Evolutionary conservation across 1,140 invertebrate species (phyloP).

Genomic region (Frieseomelitta varia): DNA sequence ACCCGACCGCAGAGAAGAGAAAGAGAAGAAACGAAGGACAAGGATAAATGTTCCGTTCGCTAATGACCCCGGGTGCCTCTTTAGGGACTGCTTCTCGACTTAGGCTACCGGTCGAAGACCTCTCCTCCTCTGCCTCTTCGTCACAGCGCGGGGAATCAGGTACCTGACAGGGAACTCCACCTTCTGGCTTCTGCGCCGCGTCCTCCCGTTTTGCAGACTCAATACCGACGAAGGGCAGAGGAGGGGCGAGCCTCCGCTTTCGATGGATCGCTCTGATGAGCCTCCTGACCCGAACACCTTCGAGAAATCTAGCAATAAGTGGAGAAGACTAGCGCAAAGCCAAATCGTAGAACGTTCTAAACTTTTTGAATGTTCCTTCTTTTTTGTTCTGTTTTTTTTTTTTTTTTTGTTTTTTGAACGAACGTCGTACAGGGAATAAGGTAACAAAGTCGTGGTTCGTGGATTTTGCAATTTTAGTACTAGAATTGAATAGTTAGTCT

Average conservation of each 20-base stretch:
- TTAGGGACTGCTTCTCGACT: conserved; percentile 68
- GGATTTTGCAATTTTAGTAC: no score
- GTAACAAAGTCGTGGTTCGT: no score
- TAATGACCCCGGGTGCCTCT: conserved; percentile 74
- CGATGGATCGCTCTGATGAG: background rate
- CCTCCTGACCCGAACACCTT: background rate
- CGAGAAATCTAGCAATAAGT: background rate
- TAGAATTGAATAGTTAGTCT: no score
- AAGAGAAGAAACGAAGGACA: conserved; percentile 68
- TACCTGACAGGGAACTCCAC: conserved; percentile 66
- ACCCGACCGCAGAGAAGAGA: conserved; percentile 63
- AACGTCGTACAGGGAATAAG: background rate
- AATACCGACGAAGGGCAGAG: conserved; percentile 5
- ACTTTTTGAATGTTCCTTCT: no score
- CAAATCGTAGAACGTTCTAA: background rate
- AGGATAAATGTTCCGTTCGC: conserved; percentile 77
- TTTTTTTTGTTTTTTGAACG: background rate
- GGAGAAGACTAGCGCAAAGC: background rate
- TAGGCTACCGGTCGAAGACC: conserved; percentile 70
- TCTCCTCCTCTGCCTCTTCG: conserved; percentile 61
- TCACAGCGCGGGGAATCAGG: conserved; percentile 59
- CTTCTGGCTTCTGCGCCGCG: conserved; percentile 62
- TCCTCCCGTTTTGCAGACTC: conserved; percentile 45
- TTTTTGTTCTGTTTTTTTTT: no score
- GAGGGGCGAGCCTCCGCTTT: background rate